phyloP scores from a whole-genome alignment of 1,140 invertebrate genomes.

The Rhagoletis zephyria region DNA sequence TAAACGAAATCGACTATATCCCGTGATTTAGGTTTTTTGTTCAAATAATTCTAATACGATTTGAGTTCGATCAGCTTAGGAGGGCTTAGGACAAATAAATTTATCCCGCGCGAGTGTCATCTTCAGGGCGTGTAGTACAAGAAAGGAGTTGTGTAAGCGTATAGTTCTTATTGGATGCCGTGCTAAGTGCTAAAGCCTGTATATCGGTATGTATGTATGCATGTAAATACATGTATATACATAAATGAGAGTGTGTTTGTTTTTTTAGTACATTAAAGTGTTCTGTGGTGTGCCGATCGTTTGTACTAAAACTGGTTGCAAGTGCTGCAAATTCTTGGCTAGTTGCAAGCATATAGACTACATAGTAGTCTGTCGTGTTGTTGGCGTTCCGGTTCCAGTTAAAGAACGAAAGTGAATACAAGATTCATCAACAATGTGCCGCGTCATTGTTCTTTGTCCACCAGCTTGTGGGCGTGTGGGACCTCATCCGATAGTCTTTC shows the following conservation, averaged over 20 bases:
- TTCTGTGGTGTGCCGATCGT: slow-evolving; percentile 5
- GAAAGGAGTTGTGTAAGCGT: neutral
- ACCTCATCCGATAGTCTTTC: neutral
- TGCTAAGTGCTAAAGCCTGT: neutral
- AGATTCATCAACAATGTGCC: neutral
- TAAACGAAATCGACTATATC: neutral
- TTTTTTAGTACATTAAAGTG: slow-evolving; percentile 13
- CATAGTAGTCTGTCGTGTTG: slow-evolving; percentile 28
- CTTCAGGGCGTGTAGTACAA: neutral
- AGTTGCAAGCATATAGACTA: slow-evolving; percentile 16
- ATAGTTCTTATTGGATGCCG: neutral
- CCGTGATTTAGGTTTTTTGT: too few species aligned
- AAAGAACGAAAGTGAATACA: slow-evolving; percentile 50
- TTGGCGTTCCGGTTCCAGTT: slow-evolving; percentile 43
- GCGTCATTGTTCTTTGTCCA: neutral
- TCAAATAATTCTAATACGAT: too few species aligned
- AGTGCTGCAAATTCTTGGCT: slow-evolving; percentile 44
- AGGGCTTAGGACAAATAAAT: neutral
- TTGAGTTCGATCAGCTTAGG: neutral
- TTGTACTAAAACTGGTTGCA: slow-evolving; percentile 45
- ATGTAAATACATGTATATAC: neutral
- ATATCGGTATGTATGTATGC: neutral
- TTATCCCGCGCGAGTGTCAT: slow-evolving; percentile 3
- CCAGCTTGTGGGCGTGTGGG: neutral
- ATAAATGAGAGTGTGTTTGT: neutral